Evolutionary conservation across 1,140 invertebrate species (phyloP).

Genomic region (Sminthurinus signatus): DNA sequence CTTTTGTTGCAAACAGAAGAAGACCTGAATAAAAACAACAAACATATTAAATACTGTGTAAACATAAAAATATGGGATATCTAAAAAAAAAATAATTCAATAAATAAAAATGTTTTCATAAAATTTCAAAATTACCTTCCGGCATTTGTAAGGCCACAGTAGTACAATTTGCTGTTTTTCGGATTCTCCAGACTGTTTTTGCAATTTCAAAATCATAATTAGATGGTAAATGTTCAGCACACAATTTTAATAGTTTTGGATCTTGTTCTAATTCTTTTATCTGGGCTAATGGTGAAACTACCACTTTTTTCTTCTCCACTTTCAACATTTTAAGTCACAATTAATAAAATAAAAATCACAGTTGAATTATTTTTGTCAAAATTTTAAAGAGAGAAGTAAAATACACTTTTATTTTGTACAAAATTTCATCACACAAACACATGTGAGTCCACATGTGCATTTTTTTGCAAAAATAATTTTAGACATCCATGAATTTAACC

Average conservation of each 20-base stretch:
- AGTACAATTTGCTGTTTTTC: conserved; percentile 64
- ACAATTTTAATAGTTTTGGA: conserved; percentile 59
- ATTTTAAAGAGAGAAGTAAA: too few species aligned
- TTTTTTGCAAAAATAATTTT: too few species aligned
- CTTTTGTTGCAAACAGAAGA: conserved; percentile 83
- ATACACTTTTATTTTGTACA: too few species aligned
- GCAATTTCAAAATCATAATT: conserved; percentile 99
- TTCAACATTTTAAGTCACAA: not conserved
- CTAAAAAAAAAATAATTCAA: not conserved
- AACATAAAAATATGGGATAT: too few species aligned
- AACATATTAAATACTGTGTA: too few species aligned
- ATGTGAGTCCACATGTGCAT: too few species aligned
- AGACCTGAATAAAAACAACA: conserved; percentile 51
- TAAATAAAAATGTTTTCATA: not conserved
- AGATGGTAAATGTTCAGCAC: conserved; percentile 66
- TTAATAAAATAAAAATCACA: too few species aligned
- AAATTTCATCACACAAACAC: too few species aligned
- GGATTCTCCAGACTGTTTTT: conserved; percentile 96
- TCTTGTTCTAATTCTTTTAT: conserved; percentile 70
- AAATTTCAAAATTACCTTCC: conserved; percentile 64
- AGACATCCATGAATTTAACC: too few species aligned
- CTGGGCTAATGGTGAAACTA: conserved; percentile 21
- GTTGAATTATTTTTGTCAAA: too few species aligned
- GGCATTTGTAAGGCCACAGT: conserved; percentile 94
- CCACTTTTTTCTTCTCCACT: conserved; percentile 1